Evolutionary conservation across 2,797 vertebrate genomes (phyloP), one percentile per base, ranked within the genome.

Genomic region (Pangasius djambal): DNA sequence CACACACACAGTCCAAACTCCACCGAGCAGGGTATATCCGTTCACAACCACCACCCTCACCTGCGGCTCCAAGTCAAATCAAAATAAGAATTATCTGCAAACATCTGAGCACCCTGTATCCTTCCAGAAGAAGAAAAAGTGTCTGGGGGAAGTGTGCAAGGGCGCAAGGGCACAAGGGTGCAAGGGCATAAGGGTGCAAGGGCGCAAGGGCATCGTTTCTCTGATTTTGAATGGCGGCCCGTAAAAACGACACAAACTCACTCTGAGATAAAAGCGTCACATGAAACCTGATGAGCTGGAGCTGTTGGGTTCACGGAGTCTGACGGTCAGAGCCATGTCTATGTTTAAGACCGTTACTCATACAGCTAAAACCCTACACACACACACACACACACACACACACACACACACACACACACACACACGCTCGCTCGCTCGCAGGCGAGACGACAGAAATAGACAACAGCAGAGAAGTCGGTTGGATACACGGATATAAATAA

Each of bases 401-500:
- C 85, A 91, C 50, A 79, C 77, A 55, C 48, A 18, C 77, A 61
- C 79, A 61, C 55, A 61, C 44, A 69, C 63, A n/a, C 63, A 69
- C 61, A 20, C 44, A 88, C 85, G 90, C 50, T 31, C 77, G n/a
- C 52, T 88, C 86, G 91, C 86, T 88, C 69, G 20, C 88, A 89
- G 86, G 82, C 77, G 65, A 85, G 86, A 89, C 34, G 70, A 89
- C 89, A 87, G 85, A 91, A 93, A 93, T 92, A 93, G 92, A 88
- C 87, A 91, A 83, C 90, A 89, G 91, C 81, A 91, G 85, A 88
- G 89, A 88, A 91, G 89, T 93, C 86, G 63, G 91, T 86, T 92
- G 87, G 92, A 92, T 89, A 90, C 89, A 91, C 75, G 72, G 89
- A 90, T 93, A 93, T 91, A 94, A 93, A 92, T 92, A 92, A 88